Conservation (phyloP, 1,140 invertebrate species). For the Agraylea sexmaculata region DNA sequence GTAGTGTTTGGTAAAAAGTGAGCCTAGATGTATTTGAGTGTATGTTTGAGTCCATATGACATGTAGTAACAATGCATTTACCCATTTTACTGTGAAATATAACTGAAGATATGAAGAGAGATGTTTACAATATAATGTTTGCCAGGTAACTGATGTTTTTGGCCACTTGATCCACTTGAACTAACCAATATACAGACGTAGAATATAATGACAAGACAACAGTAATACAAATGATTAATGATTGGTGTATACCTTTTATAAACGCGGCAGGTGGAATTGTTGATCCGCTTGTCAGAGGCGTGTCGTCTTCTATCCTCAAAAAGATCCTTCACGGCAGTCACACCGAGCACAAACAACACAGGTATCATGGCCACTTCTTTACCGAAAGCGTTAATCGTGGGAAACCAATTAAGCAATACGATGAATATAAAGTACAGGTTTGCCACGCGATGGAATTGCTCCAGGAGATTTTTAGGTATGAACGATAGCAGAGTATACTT, state of each 20-base stretch:
- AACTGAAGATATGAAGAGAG: too few species aligned
- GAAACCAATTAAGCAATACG: slow-evolving; percentile 90
- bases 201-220: not conserved
- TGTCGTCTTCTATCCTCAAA: slow-evolving; percentile 89
- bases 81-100: too few species aligned
- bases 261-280: slow-evolving; percentile 82
- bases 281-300: slow-evolving; percentile 84
- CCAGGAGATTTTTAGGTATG: slow-evolving; percentile 91
- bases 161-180: too few species aligned
- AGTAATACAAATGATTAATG: too few species aligned
- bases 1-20: too few species aligned
- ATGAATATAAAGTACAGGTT: slow-evolving; percentile 98
- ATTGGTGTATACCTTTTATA: slow-evolving; percentile 86
- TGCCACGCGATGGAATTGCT: slow-evolving; percentile 95
- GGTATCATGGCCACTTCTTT: slow-evolving; percentile 94
- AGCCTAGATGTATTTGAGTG: too few species aligned
- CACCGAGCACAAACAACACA: slow-evolving; percentile 85
- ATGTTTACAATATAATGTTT: too few species aligned
- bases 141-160: too few species aligned
- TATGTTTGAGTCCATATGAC: too few species aligned
- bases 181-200: not conserved
- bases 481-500: slow-evolving; percentile 93
- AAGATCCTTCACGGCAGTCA: slow-evolving; percentile 94
- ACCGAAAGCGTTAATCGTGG: slow-evolving; percentile 86
- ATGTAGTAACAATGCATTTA: too few species aligned